These are phyloP conservation scores for Mormyrops attenuatus DNA, from an alignment of 2,797 vertebrate genomes.

Conservation along the genomic window DNA sequence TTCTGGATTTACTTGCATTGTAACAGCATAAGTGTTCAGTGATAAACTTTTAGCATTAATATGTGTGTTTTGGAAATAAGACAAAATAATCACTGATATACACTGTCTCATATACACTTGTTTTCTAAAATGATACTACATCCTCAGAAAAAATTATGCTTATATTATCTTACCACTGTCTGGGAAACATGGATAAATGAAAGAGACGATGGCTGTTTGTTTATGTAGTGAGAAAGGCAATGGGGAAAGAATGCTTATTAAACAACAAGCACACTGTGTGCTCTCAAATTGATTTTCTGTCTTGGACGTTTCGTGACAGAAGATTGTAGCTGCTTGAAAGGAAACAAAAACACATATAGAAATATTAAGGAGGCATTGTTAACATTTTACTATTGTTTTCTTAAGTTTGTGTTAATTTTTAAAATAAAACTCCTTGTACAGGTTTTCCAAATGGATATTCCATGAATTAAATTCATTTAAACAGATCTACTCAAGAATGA, in stretches of 20 bases:
- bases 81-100: background rate
- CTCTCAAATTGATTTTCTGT: conserved; percentile 72
- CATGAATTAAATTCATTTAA: conserved; percentile 44
- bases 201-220: conserved; percentile 71
- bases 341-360: conserved; percentile 41
- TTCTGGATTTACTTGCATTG: background rate
- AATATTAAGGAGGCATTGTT: conserved; percentile 60
- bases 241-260: conserved; percentile 77
- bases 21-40: background rate
- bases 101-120: background rate
- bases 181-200: conserved; percentile 76
- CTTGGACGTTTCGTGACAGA: conserved; percentile 70
- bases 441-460: conserved; percentile 71
- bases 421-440: conserved; percentile 65
- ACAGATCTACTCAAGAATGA: conserved; percentile 40
- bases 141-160: background rate
- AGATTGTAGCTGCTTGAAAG: conserved; percentile 72
- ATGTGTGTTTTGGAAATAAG: background rate
- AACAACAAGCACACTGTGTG: conserved; percentile 74
- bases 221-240: conserved; percentile 72
- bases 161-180: background rate
- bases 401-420: conserved; percentile 67
- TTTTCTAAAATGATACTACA: background rate
- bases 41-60: background rate
- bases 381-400: conserved; percentile 74